Base-by-base conservation (phyloP, 2,797 vertebrate species). In the Benthosema pterotum region DNA sequence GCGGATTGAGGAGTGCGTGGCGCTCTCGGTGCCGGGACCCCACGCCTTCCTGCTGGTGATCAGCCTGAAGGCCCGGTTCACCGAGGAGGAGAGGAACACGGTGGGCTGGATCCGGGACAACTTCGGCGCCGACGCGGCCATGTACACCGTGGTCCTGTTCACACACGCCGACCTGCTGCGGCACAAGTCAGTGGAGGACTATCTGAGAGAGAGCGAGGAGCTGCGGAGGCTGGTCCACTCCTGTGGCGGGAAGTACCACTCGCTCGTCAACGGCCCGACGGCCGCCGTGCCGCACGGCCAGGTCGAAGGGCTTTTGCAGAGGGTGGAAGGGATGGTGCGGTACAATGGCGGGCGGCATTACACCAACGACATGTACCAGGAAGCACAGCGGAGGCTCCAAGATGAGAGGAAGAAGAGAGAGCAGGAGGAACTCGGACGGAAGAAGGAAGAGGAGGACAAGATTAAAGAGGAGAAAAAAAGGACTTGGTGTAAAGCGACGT, bases 21-120 rank as follows among this genome's bases (percentile, higher is more conserved):
- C 52, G 0, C 11, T 51, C 62, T 84, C 78, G 0, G 42, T 78
- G 42, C 83, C 86, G 14, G 84, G 82, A 6, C 79, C 84, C 0
- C 84, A 87, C 17, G 79, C 9, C 1, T 83, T 88, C 49, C 78
- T 89, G 46, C 65, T 89, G 14, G 72, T 87, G 28, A 74, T 86
- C 32, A 78, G 56, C 42, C 45, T 89, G 28, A 82, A 78, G 17
- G 19, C 74, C 1, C 72, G 67, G 18, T 75, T 83, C 67, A 87
- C 83, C 5, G 17, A 77, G 1, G 75, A 87, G 52, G 75, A 85
- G 42, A 66, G 2, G 6, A 61, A 60, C 1, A 3, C 77, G 6
- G 60, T 90, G 0, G 67, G 4, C 47, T 84, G 82, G 84, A 80
- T 88, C 19, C 2, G 75, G 47, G 70, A 80, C 0, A 77, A 83